phyloP scores from a whole-genome alignment of 2,888 invertebrate species.

The Mechanitis messenoides region DNA sequence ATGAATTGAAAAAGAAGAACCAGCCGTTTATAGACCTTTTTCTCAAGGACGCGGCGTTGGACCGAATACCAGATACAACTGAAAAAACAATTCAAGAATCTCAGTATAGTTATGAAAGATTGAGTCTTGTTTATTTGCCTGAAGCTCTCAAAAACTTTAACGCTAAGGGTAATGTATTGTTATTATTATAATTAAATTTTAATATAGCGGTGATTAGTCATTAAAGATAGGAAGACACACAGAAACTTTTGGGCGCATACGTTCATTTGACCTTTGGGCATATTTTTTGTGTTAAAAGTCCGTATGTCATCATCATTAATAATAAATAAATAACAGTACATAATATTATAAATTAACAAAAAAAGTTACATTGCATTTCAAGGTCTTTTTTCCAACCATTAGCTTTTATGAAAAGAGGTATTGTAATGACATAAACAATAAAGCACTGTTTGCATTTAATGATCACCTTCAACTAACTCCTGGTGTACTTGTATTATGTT shows the following conservation, averaged over 20 bases:
- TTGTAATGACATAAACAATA: no score
- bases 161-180: constrained; percentile 63
- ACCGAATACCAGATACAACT: constrained; percentile 63
- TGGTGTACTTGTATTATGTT: background rate
- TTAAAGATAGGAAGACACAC: constrained; percentile 62
- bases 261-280: constrained; percentile 8
- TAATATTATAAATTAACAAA: background rate
- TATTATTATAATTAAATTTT: constrained; percentile 35
- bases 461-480: background rate
- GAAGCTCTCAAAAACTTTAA: constrained; percentile 52
- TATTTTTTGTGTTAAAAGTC: background rate
- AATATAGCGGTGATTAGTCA: constrained; percentile 10
- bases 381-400: no score
- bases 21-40: constrained; percentile 62
- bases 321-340: background rate
- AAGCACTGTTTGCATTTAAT: no score
- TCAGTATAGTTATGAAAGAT: constrained; percentile 62
- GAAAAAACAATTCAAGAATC: constrained; percentile 63
- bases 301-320: background rate
- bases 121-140: constrained; percentile 53
- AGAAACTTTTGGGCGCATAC: constrained; percentile 45
- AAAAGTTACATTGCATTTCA: no score
- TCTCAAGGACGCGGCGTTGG: constrained; percentile 51
- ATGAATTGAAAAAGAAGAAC: constrained; percentile 49
- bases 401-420: no score